phyloP scores from a whole-genome alignment of 2,888 invertebrate genomes.

The Lysandra coridon region DNA sequence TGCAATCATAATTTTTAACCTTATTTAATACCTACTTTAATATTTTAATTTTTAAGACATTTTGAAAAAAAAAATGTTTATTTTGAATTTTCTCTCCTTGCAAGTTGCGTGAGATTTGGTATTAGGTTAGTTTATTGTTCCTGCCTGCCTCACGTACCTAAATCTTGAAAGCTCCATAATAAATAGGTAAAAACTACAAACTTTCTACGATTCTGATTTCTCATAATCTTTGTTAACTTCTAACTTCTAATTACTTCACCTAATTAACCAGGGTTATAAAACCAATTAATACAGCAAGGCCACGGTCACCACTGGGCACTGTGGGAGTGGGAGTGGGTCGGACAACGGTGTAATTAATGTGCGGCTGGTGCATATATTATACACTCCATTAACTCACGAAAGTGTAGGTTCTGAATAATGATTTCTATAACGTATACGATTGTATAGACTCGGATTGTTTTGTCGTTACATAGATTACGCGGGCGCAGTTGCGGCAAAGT shows the following conservation, averaged over 20 bases:
- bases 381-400: conserved; percentile 6
- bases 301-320: neutral
- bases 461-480: too few species aligned
- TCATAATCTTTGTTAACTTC: neutral
- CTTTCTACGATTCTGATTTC: neutral
- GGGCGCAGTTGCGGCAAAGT: too few species aligned
- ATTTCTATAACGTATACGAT: neutral
- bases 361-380: neutral
- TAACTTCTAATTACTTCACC: neutral
- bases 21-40: too few species aligned
- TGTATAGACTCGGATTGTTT: neutral
- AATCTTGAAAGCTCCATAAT: too few species aligned
- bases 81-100: too few species aligned
- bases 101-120: too few species aligned
- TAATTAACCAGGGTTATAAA: neutral
- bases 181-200: too few species aligned
- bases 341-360: conserved; percentile 18
- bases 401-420: neutral
- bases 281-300: neutral
- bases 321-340: conserved; percentile 15
- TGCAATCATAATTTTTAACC: too few species aligned
- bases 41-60: too few species aligned
- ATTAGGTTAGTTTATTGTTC: too few species aligned
- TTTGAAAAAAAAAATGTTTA: too few species aligned
- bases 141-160: too few species aligned